A percentile compares a stretch with the other conserved stretches of the same genome.
These are phyloP conservation scores for Synaphobranchus kaupii DNA, from an alignment of 2,797 vertebrate genomes.

Conservation along the genomic window DNA sequence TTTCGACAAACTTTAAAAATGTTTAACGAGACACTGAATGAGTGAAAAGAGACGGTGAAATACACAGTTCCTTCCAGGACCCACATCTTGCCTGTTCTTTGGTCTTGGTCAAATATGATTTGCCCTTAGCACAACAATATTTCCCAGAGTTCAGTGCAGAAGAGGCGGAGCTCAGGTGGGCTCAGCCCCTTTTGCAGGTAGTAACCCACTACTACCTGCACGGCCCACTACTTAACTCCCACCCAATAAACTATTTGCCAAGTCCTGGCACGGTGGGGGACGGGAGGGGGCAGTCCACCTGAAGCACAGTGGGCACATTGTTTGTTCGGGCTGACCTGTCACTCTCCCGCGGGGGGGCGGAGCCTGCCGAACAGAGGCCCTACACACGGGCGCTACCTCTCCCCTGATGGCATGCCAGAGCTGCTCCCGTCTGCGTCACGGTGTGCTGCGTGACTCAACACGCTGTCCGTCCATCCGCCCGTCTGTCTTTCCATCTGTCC, in stretches of 20 bases:
- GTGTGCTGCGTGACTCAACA: neutral
- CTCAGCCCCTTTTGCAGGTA: slow-evolving; percentile 34
- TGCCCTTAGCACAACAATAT: slow-evolving; percentile 41
- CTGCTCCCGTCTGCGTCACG: slow-evolving; percentile 17
- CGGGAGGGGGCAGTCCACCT: slow-evolving; percentile 27
- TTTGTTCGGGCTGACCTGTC: slow-evolving; percentile 36
- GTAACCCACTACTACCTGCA: neutral
- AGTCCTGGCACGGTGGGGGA: slow-evolving; percentile 25
- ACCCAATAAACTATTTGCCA: neutral
- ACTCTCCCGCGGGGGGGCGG: slow-evolving; percentile 28
- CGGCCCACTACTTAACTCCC: neutral
- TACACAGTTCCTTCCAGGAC: slow-evolving; percentile 40
- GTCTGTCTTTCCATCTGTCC: no score
- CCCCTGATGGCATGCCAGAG: neutral
- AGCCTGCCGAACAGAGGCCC: slow-evolving; percentile 40
- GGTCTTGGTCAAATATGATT: slow-evolving; percentile 58
- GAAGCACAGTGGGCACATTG: slow-evolving; percentile 45
- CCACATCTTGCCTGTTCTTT: slow-evolving; percentile 56
- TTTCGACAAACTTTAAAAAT: slow-evolving; percentile 29
- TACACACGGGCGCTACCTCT: slow-evolving; percentile 32
- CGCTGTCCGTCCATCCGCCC: no score
- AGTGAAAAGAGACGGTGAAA: slow-evolving; percentile 47
- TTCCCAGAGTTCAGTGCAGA: slow-evolving; percentile 35
- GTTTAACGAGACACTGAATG: slow-evolving; percentile 38
- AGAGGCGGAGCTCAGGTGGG: slow-evolving; percentile 28